Evolutionary conservation across 53 echinoderm and acorn worm species (phyloP), one percentile per base, ranked within the genome.

Genomic region (Paracentrotus lividus): DNA sequence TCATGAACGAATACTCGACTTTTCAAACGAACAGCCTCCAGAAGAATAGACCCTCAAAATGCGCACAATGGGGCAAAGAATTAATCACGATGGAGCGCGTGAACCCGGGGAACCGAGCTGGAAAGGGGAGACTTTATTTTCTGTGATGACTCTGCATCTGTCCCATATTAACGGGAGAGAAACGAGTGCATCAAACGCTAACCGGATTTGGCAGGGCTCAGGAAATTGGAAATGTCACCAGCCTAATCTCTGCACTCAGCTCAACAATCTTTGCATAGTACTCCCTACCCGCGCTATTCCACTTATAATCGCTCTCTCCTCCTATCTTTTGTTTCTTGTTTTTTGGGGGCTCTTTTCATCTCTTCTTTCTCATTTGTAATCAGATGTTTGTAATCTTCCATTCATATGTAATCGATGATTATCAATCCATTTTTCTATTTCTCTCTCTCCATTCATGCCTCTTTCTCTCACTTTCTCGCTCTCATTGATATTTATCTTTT

Each of bases 221-320:
- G 90, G 90, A 90, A 90, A 90, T 90, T 90, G 90, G 90, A 90
- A 90, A 90, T 90, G 90, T 90, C 90, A 90, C 90, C 90, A 66
- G 64, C 66, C 64, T 90, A 90, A 90, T 90, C 90, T 90, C 65
- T 65, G 24, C 42, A 65, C 66, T 65, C 49, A 47, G 66, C 66
- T 90, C 57, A 34, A 32, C 57, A 56, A 53, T 88, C 57, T 56
- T 88, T 56, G 57, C 88, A 52, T 34, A 55, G 88, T 56, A 23
- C 53, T 57, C 59, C 88, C 53, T 38, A 56, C 40, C 72, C n/a
- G n/a, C n/a, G n/a, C 72, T 40, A 40, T 20, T 72, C 72, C 40
- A 72, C 72, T 72, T n/a, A n/a, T n/a, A n/a, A n/a, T 72, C 40
- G 32, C 36, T 18, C 21, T 72, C 72, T 72, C 72, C 72, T 72